Percentiles rank a stretch among this genome's conserved stretches.
Conservation (phyloP, 2,888 invertebrate species). For the Alloplasta piceator region DNA sequence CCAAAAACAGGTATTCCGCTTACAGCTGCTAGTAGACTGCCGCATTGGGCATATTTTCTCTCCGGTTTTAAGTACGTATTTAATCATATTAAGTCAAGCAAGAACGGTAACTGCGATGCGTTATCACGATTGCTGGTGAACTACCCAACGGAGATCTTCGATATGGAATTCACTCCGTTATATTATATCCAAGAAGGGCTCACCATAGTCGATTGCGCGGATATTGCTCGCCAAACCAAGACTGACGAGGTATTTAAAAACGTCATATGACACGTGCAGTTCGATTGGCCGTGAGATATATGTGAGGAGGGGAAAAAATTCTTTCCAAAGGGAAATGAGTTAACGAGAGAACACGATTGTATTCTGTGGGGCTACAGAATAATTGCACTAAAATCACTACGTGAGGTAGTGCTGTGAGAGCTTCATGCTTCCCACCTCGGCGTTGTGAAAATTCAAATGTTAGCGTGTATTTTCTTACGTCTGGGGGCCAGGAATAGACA, state of each 20-base stretch:
- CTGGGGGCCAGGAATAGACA: conserved; percentile 72
- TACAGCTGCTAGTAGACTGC: conserved; percentile 10
- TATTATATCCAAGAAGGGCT: conserved; percentile 2
- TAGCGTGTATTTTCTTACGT: conserved; percentile 71
- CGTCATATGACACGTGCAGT: not conserved
- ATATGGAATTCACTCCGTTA: conserved; percentile 1
- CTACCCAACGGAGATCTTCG: conserved; percentile 27
- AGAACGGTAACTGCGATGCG: conserved; percentile 54
- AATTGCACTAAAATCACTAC: conserved; percentile 18
- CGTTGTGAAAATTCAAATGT: conserved; percentile 70
- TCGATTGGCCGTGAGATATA: not conserved
- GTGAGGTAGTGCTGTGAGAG: conserved; percentile 61
- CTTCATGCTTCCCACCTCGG: conserved; percentile 70
- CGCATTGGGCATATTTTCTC: conserved; percentile 13
- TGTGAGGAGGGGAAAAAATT: not conserved
- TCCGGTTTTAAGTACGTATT: conserved; percentile 10
- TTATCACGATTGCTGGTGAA: conserved; percentile 50
- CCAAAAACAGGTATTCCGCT: conserved; percentile 14
- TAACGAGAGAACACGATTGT: conserved; percentile 1
- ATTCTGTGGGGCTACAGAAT: conserved; percentile 33
- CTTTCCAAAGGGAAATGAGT: not conserved
- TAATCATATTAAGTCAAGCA: conserved; percentile 48
- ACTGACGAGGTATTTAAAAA: not conserved
- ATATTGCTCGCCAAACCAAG: conserved; percentile 7
- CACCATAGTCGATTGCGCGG: not conserved